These are phyloP conservation scores for Poeciliopsis gracilis DNA, from an alignment of 2,797 vertebrate genomes.

Conservation along the genomic window DNA sequence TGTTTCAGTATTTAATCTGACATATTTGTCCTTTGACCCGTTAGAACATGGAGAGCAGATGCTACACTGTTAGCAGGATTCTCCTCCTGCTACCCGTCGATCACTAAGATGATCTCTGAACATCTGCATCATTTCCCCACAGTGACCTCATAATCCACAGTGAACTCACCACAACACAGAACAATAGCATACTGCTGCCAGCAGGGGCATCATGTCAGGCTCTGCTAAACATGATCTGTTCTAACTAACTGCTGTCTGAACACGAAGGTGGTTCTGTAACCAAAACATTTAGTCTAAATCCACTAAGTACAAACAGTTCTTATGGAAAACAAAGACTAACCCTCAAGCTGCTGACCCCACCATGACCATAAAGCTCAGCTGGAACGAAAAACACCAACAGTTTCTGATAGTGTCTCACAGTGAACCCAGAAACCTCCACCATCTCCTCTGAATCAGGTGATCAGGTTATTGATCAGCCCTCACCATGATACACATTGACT, in stretches of 20 bases:
- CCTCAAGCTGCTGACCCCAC: too few species aligned
- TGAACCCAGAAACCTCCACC: too few species aligned
- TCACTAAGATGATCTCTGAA: neutral
- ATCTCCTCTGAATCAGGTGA: neutral
- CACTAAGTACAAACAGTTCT: neutral
- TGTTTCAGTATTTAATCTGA: neutral
- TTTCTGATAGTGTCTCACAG: too few species aligned
- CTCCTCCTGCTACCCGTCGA: neutral
- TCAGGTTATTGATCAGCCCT: neutral
- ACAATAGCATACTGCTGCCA: neutral
- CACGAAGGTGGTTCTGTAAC: neutral
- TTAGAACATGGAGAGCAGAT: neutral
- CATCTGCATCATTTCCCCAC: neutral
- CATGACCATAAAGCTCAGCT: neutral
- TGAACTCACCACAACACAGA: neutral
- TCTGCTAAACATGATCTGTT: too few species aligned
- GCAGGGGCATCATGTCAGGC: neutral
- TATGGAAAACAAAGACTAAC: too few species aligned
- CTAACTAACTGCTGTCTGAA: neutral
- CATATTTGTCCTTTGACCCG: neutral
- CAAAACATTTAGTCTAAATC: neutral
- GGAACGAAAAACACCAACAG: too few species aligned
- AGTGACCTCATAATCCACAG: neutral
- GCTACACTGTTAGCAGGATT: neutral
- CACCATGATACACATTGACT: neutral